Base-by-base conservation (phyloP, 2,113 vertebrate species). In the Solea solea region DNA sequence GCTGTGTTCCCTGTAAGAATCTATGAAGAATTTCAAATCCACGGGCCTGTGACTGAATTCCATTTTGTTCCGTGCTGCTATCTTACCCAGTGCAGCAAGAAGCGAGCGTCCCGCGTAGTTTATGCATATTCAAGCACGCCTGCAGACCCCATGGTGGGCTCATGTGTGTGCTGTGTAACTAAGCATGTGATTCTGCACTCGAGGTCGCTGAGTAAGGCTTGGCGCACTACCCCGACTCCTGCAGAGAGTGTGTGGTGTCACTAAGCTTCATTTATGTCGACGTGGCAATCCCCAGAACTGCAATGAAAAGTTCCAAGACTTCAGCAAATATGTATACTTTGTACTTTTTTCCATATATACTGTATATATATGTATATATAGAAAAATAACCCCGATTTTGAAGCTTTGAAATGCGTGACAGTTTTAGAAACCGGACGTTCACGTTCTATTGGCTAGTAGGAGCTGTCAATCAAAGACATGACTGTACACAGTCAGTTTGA, bases 121-220 rank as follows among this genome's bases (percentile, higher is more conserved):
- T 51, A 64, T 60, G 69, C 54, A 81, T 83, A 75, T 85, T 79
- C 57, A 77, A 75, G 74, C 40, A 45, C 34, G 14, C 50, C 0
- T 28, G 59, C 56, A 42, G 61, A 71, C 58, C 41, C 45, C 65
- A 64, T 39, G 45, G 52, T 65, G 78, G 41, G 51, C 13, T 34
- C 34, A 34, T 3, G 9, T 62, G 63, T 86, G 51, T 65, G 61
- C 55, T 25, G 69, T 69, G 67, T 57, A 34, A 51, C 76, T 67
- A 74, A 74, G 83, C 72, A 82, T 83, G 73, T 69, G 74, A 87
- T 78, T 80, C 55, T 63, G 28, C 45, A 44, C 72, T 69, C 62
- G 64, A 67, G 61, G 53, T 62, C 34, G 52, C 80, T 3, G 58
- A 41, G 60, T 48, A 56, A 51, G 78, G 58, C 83, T 82, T 66